Base-by-base conservation (phyloP, 2,113 vertebrate genomes). In the Uria lomvia region DNA sequence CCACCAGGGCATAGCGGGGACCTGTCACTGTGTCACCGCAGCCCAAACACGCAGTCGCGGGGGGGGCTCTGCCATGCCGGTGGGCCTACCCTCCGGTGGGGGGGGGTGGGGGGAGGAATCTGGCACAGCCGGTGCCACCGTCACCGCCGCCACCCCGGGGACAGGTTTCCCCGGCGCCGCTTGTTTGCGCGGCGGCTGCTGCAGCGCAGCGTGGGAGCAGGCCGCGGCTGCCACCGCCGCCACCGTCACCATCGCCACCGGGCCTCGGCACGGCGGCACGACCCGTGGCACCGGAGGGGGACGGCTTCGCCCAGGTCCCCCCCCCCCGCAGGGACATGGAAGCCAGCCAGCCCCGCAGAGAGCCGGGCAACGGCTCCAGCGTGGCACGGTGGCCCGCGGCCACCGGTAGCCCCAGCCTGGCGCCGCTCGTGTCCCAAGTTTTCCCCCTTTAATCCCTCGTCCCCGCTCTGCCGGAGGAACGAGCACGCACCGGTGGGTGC, bases 261-360 rank as follows among this genome's bases (percentile, higher is more conserved):
- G 2, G 38, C 34, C 56, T 55, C 3, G 0, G 71, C 70, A 10
- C 26, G 12, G 10, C 1, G 1, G 50, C 47, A 13, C 11, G 30
- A 49, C 30, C 30, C 78, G 3, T 47, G 15, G 26, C 27, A 49
- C 22, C n/a, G 14, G 43, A 43, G 7, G 43, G 43, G 43, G 43
- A 43, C 43, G 6, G 43, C 16, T 43, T 43, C 43, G 43, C 16
- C 43, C 43, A 18, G 16, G 43, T 43, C 36, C 36, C 36, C 36
- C 43, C 43, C 43, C 43, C 43, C 16, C 7, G 43, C 43, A 18
- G 43, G 40, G 63, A 71, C n/a, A 23, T 58, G 45, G 26, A 55
- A 19, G 7, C 22, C 52, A 5, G 55, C 17, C 38, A 9, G 40
- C 72, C 30, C 72, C 19, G 9, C 70, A 24, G 71, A 43, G 43